Evolutionary conservation across 2,797 vertebrate genomes (phyloP).

Genomic region (Melopsittacus undulatus): DNA sequence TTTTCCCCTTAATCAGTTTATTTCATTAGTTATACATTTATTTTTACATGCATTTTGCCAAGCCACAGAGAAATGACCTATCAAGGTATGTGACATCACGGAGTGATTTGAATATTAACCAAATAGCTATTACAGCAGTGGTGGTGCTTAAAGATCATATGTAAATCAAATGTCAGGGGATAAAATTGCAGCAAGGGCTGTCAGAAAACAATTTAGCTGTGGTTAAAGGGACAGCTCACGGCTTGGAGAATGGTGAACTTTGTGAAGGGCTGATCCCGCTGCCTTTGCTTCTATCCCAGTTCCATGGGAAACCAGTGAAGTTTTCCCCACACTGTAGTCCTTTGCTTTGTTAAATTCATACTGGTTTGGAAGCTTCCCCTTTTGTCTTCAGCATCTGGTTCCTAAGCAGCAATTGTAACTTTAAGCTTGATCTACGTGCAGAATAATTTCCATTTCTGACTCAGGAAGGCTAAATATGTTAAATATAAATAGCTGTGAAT

Average conservation of each 20-base stretch:
- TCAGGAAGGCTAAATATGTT: not conserved
- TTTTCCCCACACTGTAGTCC: not conserved
- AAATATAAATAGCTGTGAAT: constrained; percentile 24
- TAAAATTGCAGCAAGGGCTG: constrained; percentile 87
- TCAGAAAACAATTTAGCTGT: constrained; percentile 95
- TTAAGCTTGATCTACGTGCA: not conserved
- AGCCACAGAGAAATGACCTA: constrained; percentile 86
- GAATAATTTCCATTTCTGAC: constrained; percentile 20
- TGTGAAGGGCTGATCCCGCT: constrained; percentile 74
- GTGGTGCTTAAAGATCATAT: constrained; percentile 97
- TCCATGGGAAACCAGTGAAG: fast-evolving
- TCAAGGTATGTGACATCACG: constrained; percentile 84
- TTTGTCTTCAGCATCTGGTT: not conserved
- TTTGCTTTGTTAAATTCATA: not conserved
- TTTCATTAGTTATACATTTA: constrained; percentile 95
- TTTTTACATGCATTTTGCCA: constrained; percentile 76
- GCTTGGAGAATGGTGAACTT: constrained; percentile 82
- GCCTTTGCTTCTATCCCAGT: not conserved
- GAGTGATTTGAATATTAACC: constrained; percentile 93
- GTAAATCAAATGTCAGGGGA: constrained; percentile 96
- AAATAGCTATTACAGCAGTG: constrained; percentile 85
- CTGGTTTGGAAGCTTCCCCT: not conserved
- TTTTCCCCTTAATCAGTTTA: constrained; percentile 92
- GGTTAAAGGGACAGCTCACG: constrained; percentile 89
- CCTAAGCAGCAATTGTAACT: not conserved